These are phyloP conservation scores for Calameuta idolon DNA, from an alignment of 2,888 invertebrate genomes.

Conservation along the genomic window DNA sequence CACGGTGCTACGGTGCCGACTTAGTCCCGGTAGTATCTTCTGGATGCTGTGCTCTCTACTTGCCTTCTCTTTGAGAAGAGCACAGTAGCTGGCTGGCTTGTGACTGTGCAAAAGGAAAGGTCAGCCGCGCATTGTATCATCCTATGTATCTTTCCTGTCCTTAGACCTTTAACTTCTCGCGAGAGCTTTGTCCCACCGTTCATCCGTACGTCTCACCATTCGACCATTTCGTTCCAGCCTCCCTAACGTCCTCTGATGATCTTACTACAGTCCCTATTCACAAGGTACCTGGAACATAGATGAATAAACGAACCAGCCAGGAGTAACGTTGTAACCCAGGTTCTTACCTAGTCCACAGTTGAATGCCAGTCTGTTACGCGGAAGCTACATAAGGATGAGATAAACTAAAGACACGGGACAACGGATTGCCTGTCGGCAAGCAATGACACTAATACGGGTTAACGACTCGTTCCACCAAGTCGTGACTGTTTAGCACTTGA, in stretches of 20 bases:
- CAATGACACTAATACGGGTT: conserved; percentile 45
- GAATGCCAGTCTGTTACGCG: conserved; percentile 53
- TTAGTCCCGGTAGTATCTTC: background rate
- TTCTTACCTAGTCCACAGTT: conserved; percentile 34
- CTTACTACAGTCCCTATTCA: background rate
- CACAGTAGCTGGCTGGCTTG: background rate
- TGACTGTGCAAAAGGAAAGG: background rate
- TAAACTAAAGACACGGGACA: conserved; percentile 40
- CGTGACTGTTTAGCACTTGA: background rate
- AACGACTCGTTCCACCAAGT: conserved; percentile 41
- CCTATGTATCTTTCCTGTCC: conserved; percentile 8
- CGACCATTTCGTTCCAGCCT: background rate
- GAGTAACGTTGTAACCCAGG: conserved; percentile 36
- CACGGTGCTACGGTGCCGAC: background rate
- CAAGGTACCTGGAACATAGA: background rate
- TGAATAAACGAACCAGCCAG: conserved; percentile 4
- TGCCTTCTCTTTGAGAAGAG: background rate
- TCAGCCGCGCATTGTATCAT: conserved; percentile 10
- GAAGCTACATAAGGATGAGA: conserved; percentile 41
- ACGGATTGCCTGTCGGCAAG: conserved; percentile 49
- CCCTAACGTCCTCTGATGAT: background rate
- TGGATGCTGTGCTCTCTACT: background rate
- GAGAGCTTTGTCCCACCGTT: conserved; percentile 3
- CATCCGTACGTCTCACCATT: background rate
- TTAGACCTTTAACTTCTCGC: background rate